These are phyloP conservation scores for Eolophus roseicapilla DNA, from an alignment of 2,113 vertebrate species.

Conservation along the genomic window DNA sequence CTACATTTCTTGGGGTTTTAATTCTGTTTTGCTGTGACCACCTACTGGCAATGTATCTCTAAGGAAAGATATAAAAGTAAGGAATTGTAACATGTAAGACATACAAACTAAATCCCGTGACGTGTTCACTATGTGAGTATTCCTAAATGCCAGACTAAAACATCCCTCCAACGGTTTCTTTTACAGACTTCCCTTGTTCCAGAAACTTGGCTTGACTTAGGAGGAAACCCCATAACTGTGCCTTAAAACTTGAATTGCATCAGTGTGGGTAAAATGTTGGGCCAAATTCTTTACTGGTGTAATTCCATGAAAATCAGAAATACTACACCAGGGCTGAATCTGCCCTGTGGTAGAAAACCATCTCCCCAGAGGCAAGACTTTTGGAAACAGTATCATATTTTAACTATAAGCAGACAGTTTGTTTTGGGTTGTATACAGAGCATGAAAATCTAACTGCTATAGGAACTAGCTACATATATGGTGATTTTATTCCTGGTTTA, in stretches of 20 bases:
- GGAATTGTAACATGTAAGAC: not conserved
- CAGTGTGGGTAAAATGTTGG: conserved; percentile 70
- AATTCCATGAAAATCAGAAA: conserved; percentile 61
- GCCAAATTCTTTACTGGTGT: conserved; percentile 40
- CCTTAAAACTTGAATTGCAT: conserved; percentile 71
- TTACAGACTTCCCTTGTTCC: conserved; percentile 71
- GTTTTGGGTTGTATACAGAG: conserved; percentile 71
- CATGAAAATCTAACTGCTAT: conserved; percentile 52
- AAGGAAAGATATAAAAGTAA: not conserved
- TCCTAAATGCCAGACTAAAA: conserved; percentile 64
- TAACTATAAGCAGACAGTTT: conserved; percentile 76
- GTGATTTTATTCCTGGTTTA: conserved; percentile 15
- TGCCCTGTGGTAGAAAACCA: conserved; percentile 42
- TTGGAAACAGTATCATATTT: conserved; percentile 68
- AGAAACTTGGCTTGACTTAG: conserved; percentile 67
- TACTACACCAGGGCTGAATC: conserved; percentile 28
- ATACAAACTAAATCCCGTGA: conserved; percentile 47
- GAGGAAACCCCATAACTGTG: conserved; percentile 75
- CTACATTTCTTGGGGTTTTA: conserved; percentile 41
- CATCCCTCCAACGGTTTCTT: conserved; percentile 36
- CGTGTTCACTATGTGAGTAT: conserved; percentile 36
- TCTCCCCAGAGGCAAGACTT: conserved; percentile 58
- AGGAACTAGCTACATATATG: conserved; percentile 50
- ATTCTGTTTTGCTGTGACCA: conserved; percentile 28
- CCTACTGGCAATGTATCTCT: not conserved